Base-by-base conservation (phyloP, 1,140 invertebrate genomes). In the Pemphigus obesinymphae region DNA sequence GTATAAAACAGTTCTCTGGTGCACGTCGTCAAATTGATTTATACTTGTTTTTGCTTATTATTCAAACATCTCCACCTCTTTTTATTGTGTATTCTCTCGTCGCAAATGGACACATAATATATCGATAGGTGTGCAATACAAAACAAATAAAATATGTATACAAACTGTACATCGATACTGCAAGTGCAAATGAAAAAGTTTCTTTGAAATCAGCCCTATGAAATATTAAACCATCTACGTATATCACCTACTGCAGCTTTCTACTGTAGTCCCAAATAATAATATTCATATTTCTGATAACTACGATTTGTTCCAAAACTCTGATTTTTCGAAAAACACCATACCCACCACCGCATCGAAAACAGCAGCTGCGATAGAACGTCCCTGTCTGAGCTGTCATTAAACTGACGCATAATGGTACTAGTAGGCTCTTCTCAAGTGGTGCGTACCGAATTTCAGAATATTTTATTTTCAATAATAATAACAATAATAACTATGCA, bases 391-490 rank as follows among this genome's bases (percentile, higher is more conserved):
- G 8, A 34, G 43, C 45, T 50, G 70, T 73, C 45, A 37, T 73
- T 73, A 50, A 73, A 34, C 70, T 50, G 76, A 61, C 26, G 58
- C 45, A 61, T 58, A 45, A 11, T 45, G 13, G 43, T 45, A 45
- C n/a, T n/a, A 53, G 34, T 50, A 40, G 72, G 45, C 72, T 75
- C 72, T 31, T 53, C 53, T 78, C 75, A 78, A 78, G 75, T 78
- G 75, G 75, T 78, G 75, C 53, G 75, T 80, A 43, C 55, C 76
- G 76, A 80, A 63, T 61, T 63, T 80, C 10, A 1, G 76, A 43
- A 80, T 80, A 80, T 61, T 80, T 61, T 58, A 78, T 58, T 55
- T 78, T 37, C 76, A 45, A 78, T 61, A 43, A 80, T 80, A 78
- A 58, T 26, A 55, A 58, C 13, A 55, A 58, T 53, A 58, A 55